Evolutionary conservation across 2,888 invertebrate genomes (phyloP), one percentile per base, ranked within the genome.

Genomic region (Autographa gamma): DNA sequence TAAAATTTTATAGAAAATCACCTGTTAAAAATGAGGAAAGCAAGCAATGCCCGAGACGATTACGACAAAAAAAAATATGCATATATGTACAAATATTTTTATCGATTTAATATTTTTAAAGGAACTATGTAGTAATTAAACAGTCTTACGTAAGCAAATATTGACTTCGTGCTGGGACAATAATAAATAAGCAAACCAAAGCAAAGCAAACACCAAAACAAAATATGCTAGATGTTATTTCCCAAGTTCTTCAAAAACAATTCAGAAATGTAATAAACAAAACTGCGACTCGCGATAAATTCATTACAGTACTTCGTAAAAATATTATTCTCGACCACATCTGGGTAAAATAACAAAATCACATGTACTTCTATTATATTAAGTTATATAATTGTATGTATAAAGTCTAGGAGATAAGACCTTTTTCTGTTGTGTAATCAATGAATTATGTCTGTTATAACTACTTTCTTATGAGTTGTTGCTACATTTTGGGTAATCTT

Each of bases 231-330:
- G 64, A 60, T 48, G 68, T 61, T 60, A 66, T 63, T 65, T 74
- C 63, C 75, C 43, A 58, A 74, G 68, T 71, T 79, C 75, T 81
- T 70, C 61, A 79, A 81, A 78, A 78, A 78, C 74, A 77, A 78
- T 81, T 74, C 69, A 72, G 52, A 64, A 73, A 78, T 62, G 63
- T 80, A 71, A 81, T 78, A 78, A 80, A 61, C 66, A 78, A 66
- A 69, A 65, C 72, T 66, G 76, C 68, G 74, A 74, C 77, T 66
- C 54, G 83, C 87, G 86, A 90, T 91, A 90, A 90, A 91, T 91
- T 90, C 88, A 90, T 91, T 88, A 87, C 84, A 82, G 79, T 82
- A 81, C 80, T 82, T 86, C 84, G 88, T 89, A 89, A 91, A 90
- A 92, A 90, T 88, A 90, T 87, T 85, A 86, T 86, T 84, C 86